Evolutionary conservation across 2,888 invertebrate genomes (phyloP), one percentile per base, ranked within the genome.

Genomic region (Drosophila leonis): DNA sequence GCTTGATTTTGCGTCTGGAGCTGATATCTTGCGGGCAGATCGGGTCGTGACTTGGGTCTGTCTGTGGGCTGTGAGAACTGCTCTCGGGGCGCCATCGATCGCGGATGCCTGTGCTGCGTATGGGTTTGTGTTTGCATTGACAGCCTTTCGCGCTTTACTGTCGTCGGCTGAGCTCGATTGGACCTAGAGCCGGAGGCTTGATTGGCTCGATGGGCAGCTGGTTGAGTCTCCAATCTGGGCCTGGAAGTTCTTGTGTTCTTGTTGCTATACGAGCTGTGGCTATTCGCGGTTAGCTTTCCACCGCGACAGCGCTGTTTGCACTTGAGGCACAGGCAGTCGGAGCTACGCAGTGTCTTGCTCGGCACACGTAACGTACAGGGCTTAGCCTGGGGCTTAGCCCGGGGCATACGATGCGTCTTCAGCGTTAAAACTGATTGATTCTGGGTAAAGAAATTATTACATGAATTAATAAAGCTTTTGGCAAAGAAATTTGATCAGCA

Each of bases 361-460:
- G 13, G 10, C 7, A 41, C 6, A 0, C 18, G 18, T 1, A 46
- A 10, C 0, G 37, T 13, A 7, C 44, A 27, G 10, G 63, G 63
- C n/a, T 60, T 64, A 3, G 18, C n/a, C n/a, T 29, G 13, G 10
- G 63, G 63, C n/a, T 60, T 64, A 3, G 18, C n/a, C n/a, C 35
- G 13, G 63, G 4, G 15, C 8, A 8, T 8, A 24, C 13, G 42
- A 24, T 7, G 13, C 3, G 0, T 5, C 13, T 2, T 44, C 1
- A 13, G 7, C 13, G 42, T 13, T 13, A 44, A 44, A 24, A 13
- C 24, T 1, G 42, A 44, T 24, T 44, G 42, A 24, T 20, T 15
- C 44, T 44, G 44, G 0, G 24, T 0, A 9, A 1, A 13, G 44
- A 44, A 7, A 24, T 13, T 2, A 13, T 8, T 6, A 0, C 12